Percentiles rank a stretch among this genome's conserved stretches.
phyloP scores from a whole-genome alignment of 2,888 invertebrate species.

The Phrixothrix hirtus region DNA sequence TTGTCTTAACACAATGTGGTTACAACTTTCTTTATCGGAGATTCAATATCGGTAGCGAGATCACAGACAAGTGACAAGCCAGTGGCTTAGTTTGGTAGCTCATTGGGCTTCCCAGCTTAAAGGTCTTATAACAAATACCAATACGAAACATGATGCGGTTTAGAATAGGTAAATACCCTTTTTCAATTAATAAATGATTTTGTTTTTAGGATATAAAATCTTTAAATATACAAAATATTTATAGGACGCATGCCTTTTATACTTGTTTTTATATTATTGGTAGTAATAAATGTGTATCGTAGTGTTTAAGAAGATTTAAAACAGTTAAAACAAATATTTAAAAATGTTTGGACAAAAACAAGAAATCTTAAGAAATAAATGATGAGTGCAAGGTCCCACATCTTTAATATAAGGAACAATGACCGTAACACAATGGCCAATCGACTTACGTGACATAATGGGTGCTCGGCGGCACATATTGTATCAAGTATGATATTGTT shows the following conservation, averaged over 20 bases:
- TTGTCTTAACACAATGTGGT: conserved; percentile 24
- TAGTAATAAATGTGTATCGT: too few species aligned
- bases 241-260: too few species aligned
- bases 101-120: conserved; percentile 38
- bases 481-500: conserved; percentile 57
- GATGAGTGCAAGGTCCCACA: conserved; percentile 35
- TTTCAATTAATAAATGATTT: too few species aligned
- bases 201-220: too few species aligned
- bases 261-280: too few species aligned
- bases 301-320: too few species aligned
- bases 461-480: conserved; percentile 53
- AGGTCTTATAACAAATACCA: conserved; percentile 28
- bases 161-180: too few species aligned
- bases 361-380: conserved; percentile 27
- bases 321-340: not conserved
- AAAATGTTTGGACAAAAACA: conserved; percentile 11
- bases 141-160: too few species aligned
- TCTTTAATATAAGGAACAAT: conserved; percentile 55
- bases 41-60: conserved; percentile 38
- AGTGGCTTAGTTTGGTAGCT: conserved; percentile 40
- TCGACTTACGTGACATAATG: conserved; percentile 56
- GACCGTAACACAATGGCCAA: conserved; percentile 53
- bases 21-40: conserved; percentile 33
- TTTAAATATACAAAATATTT: too few species aligned
- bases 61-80: conserved; percentile 41